phyloP scores from a whole-genome alignment of 2,797 vertebrate genomes.

The Premnoplex brunnescens region DNA sequence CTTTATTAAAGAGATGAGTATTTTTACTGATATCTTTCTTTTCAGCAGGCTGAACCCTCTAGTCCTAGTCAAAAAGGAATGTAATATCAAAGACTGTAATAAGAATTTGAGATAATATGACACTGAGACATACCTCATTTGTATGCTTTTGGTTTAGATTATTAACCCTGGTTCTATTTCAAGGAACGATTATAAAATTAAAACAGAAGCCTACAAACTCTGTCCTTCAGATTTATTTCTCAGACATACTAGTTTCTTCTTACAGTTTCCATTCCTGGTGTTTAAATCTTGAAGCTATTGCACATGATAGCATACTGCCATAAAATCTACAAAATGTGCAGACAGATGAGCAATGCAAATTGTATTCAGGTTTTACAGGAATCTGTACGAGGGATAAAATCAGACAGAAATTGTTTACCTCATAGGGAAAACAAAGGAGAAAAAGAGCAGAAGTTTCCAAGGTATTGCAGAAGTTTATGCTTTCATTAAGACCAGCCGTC shows the following conservation, averaged over 20 bases:
- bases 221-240: constrained; percentile 29
- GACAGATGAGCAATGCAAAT: constrained; percentile 49
- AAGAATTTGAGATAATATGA: background rate
- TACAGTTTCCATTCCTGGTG: constrained; percentile 15
- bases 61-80: constrained; percentile 16
- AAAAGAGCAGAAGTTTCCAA: background rate
- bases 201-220: background rate
- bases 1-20: constrained; percentile 32
- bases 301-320: background rate
- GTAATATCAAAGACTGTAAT: background rate
- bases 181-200: constrained; percentile 16
- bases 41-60: background rate
- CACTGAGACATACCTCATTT: background rate
- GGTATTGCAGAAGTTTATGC: background rate
- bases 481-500: background rate
- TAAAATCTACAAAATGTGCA: constrained; percentile 29
- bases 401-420: background rate
- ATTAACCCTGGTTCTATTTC: background rate
- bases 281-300: constrained; percentile 36
- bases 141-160: background rate
- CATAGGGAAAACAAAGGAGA: background rate
- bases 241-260: background rate
- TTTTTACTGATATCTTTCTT: constrained; percentile 32
- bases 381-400: constrained; percentile 11
- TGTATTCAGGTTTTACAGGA: constrained; percentile 6